Conservation (phyloP, 2,797 vertebrate species). For the Macroramphosus scolopax region DNA sequence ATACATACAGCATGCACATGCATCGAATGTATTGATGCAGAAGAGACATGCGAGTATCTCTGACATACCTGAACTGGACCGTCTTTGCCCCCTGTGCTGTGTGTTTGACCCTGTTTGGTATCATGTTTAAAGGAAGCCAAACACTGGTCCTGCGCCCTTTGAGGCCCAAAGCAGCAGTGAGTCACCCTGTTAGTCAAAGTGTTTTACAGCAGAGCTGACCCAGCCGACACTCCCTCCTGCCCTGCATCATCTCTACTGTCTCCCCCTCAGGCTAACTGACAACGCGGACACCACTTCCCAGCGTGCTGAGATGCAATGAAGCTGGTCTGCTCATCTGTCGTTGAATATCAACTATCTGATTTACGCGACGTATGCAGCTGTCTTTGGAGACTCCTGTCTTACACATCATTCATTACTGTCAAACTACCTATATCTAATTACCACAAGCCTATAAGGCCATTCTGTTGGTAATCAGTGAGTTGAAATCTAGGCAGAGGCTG, state of each 20-base stretch:
- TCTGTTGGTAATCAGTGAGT: no score
- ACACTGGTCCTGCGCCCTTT: conserved; percentile 23
- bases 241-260: conserved; percentile 54
- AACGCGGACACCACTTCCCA: conserved; percentile 23
- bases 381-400: conserved; percentile 21
- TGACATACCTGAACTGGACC: conserved; percentile 20
- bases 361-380: conserved; percentile 19
- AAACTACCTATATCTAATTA: conserved; percentile 49
- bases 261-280: conserved; percentile 49
- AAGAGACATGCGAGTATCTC: not conserved
- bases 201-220: conserved; percentile 47
- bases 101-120: conserved; percentile 40
- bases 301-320: conserved; percentile 28
- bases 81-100: conserved; percentile 5
- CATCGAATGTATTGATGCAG: conserved; percentile 6
- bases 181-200: conserved; percentile 53
- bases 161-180: conserved; percentile 33
- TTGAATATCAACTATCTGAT: conserved; percentile 41
- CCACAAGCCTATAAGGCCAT: conserved; percentile 36
- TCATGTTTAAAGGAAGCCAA: conserved; percentile 49
- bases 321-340: conserved; percentile 38
- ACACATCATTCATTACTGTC: conserved; percentile 31
- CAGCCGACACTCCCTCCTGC: conserved; percentile 38
- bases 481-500: no score
- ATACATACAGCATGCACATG: no score